These are phyloP conservation scores for Radopholus similis DNA, from an alignment of 1,140 invertebrate genomes.

Conservation along the genomic window DNA sequence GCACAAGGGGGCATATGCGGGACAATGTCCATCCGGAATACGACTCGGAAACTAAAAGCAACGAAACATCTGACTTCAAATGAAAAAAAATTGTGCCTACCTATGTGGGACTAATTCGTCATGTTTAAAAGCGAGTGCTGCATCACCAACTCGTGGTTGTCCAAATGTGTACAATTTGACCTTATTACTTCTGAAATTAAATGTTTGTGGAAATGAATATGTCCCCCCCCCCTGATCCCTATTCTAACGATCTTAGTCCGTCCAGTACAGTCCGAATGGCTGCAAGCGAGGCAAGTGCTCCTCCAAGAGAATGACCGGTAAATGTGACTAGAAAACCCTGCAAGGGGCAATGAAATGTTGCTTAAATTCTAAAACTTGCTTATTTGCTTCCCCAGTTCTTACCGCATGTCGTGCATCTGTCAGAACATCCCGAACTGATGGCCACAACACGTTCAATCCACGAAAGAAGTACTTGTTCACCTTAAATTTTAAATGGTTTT, in stretches of 20 bases:
- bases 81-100: slow-evolving; percentile 11
- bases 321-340: slow-evolving; percentile 38
- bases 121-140: slow-evolving; percentile 30
- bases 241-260: not conserved
- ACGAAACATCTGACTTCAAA: not conserved
- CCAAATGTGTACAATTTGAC: slow-evolving; percentile 43
- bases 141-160: slow-evolving; percentile 38
- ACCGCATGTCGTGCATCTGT: slow-evolving; percentile 30
- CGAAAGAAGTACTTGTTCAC: slow-evolving; percentile 42
- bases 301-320: slow-evolving; percentile 45
- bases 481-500: slow-evolving; percentile 22
- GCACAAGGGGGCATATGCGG: slow-evolving; percentile 38
- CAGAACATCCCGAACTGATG: slow-evolving; percentile 15
- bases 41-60: slow-evolving; percentile 33
- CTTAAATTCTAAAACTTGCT: not conserved
- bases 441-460: slow-evolving; percentile 38
- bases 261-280: slow-evolving; percentile 39
- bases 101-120: slow-evolving; percentile 41
- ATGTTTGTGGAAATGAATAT: not conserved
- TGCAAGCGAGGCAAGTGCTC: slow-evolving; percentile 42
- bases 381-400: not conserved
- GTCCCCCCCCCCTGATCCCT: no score
- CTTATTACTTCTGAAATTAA: slow-evolving; percentile 17
- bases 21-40: slow-evolving; percentile 44
- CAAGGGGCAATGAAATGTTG: not conserved